Conservation (phyloP, 1,140 invertebrate species). For the Contarinia nasturtii region DNA sequence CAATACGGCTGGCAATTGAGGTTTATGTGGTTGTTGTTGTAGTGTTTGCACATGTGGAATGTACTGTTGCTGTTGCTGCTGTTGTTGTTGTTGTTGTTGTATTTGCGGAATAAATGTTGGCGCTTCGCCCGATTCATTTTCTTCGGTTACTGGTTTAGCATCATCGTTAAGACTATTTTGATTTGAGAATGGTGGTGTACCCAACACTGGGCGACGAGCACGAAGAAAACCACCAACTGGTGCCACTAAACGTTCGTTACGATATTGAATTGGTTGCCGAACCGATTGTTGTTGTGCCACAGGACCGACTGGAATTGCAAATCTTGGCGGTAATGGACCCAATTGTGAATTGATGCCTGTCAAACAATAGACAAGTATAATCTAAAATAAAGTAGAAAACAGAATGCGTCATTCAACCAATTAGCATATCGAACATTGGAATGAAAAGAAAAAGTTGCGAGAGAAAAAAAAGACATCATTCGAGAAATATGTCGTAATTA, state of each 20-base stretch:
- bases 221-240: slow-evolving; percentile 19
- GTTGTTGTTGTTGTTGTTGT: slow-evolving; percentile 14
- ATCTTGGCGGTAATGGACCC: slow-evolving; percentile 27
- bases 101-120: slow-evolving; percentile 15
- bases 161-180: slow-evolving; percentile 28
- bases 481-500: too few species aligned
- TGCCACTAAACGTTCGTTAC: slow-evolving; percentile 22
- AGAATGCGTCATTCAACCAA: not conserved
- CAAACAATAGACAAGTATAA: not conserved
- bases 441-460: too few species aligned
- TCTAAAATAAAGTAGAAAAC: not conserved
- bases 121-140: slow-evolving; percentile 29
- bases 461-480: too few species aligned
- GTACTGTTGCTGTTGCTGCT: slow-evolving; percentile 21
- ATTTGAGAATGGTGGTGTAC: slow-evolving; percentile 24
- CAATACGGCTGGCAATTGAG: not conserved
- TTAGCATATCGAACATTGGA: too few species aligned
- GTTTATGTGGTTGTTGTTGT: slow-evolving; percentile 17
- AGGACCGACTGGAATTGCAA: slow-evolving; percentile 28
- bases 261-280: slow-evolving; percentile 16
- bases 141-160: slow-evolving; percentile 32
- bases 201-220: slow-evolving; percentile 27
- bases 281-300: slow-evolving; percentile 23
- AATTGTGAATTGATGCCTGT: not conserved
- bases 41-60: slow-evolving; percentile 16